phyloP scores from a whole-genome alignment of 2,888 invertebrate genomes.

The Pterostichus madidus region DNA sequence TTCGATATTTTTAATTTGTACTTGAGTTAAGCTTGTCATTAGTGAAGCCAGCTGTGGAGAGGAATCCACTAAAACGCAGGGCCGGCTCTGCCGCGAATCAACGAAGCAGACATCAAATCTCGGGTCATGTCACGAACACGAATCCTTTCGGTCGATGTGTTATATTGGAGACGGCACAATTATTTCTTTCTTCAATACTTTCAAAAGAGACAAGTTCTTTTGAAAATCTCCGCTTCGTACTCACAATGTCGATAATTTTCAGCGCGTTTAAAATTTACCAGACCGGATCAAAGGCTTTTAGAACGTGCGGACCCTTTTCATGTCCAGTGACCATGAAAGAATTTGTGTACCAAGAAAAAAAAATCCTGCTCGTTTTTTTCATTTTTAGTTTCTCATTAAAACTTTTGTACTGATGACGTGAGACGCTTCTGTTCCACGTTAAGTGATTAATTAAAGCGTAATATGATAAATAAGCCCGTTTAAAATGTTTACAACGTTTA shows the following conservation, averaged over 20 bases:
- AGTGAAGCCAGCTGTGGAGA: conserved; percentile 26
- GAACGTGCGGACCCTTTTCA: conserved; percentile 59
- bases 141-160: conserved; percentile 48
- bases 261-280: conserved; percentile 65
- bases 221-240: conserved; percentile 59
- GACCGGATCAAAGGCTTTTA: conserved; percentile 64
- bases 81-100: not conserved
- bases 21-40: conserved; percentile 40
- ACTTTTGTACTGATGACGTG: conserved; percentile 59
- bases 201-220: conserved; percentile 59
- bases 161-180: conserved; percentile 53
- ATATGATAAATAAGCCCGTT: conserved; percentile 55
- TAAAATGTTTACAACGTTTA: conserved; percentile 45
- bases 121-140: conserved; percentile 34
- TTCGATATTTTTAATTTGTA: conserved; percentile 48
- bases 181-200: conserved; percentile 64
- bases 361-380: conserved; percentile 52
- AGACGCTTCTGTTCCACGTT: conserved; percentile 45
- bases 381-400: conserved; percentile 64
- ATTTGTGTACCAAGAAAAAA: conserved; percentile 63
- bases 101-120: conserved; percentile 25
- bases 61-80: conserved; percentile 11
- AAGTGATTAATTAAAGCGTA: conserved; percentile 59
- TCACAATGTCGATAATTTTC: conserved; percentile 66
- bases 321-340: conserved; percentile 65